A percentile compares a stretch with the other conserved stretches of the same genome.
These are phyloP conservation scores for Gymnothorax reevesii DNA, from an alignment of 2,797 vertebrate species.

Conservation along the genomic window DNA sequence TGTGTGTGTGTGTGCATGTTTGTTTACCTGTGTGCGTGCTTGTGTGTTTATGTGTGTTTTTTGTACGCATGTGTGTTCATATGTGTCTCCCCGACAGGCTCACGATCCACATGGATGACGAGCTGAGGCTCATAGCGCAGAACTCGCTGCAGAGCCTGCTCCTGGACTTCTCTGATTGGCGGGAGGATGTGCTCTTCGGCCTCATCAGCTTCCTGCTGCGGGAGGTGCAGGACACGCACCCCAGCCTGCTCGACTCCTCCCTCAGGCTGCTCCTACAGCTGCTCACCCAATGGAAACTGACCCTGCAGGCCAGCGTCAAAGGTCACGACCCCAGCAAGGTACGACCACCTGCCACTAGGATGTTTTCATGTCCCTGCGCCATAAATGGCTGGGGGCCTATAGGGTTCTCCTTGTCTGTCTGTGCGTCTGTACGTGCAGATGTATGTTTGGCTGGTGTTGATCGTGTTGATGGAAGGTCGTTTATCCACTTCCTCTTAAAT, in stretches of 20 bases:
- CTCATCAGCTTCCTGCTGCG: constrained; percentile 95
- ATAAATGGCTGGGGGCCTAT: too few relatives aligned
- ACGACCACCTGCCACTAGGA: neutral
- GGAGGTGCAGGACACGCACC: constrained; percentile 93
- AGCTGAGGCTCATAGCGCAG: constrained; percentile 94
- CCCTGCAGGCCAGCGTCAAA: constrained; percentile 82
- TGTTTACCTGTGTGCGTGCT: constrained; percentile 12
- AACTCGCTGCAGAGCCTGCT: constrained; percentile 95
- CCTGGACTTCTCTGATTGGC: constrained; percentile 96
- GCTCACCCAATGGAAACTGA: constrained; percentile 94
- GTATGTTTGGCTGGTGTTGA: too few relatives aligned
- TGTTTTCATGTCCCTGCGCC: too few relatives aligned
- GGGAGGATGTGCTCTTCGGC: constrained; percentile 95
- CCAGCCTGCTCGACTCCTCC: constrained; percentile 91
- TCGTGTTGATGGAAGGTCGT: too few relatives aligned
- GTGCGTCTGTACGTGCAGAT: too few relatives aligned
- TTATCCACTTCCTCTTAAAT: too few relatives aligned
- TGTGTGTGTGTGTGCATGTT: neutral
- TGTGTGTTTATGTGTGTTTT: constrained; percentile 32
- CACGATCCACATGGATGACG: constrained; percentile 98
- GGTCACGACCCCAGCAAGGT: constrained; percentile 38
- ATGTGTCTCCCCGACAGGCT: constrained; percentile 69
- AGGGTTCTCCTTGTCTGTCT: too few relatives aligned
- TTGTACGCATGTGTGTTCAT: neutral
- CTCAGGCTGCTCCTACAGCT: constrained; percentile 93